Percentiles rank a stretch among this genome's conserved stretches.
phyloP scores from a whole-genome alignment of 2,888 invertebrate genomes.

The Lasius platythorax region DNA sequence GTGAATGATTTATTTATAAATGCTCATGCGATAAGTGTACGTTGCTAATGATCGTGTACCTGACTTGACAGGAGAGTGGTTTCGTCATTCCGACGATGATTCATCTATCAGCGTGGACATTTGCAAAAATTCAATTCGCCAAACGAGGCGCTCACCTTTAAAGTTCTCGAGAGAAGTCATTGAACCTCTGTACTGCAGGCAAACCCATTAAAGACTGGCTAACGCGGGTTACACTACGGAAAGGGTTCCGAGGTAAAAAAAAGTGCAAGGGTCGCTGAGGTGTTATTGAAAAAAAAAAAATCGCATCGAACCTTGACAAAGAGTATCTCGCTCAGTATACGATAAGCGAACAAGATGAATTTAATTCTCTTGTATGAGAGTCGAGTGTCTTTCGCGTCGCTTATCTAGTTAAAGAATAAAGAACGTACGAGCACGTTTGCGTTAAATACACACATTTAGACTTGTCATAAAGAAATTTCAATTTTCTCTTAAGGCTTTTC shows the following conservation, averaged over 20 bases:
- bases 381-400: neutral
- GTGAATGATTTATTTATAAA: neutral
- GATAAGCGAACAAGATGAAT: constrained; percentile 8
- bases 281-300: constrained; percentile 69
- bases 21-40: neutral
- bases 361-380: constrained; percentile 32
- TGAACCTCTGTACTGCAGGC: constrained; percentile 64
- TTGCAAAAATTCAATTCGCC: constrained; percentile 8
- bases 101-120: neutral
- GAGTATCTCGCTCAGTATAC: constrained; percentile 59
- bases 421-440: neutral
- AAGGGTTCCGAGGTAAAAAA: constrained; percentile 73
- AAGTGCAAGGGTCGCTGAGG: constrained; percentile 67
- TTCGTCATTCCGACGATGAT: neutral
- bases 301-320: constrained; percentile 67
- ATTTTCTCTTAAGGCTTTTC: neutral
- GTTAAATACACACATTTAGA: neutral
- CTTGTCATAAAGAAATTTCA: constrained; percentile 2
- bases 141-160: constrained; percentile 62
- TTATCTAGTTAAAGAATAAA: constrained; percentile 10
- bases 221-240: constrained; percentile 65
- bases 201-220: constrained; percentile 75
- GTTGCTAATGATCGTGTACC: neutral
- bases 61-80: neutral
- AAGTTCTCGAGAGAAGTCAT: constrained; percentile 69